These are phyloP conservation scores for Rhinoraja longicauda DNA, from an alignment of 2,797 vertebrate species.

Conservation along the genomic window DNA sequence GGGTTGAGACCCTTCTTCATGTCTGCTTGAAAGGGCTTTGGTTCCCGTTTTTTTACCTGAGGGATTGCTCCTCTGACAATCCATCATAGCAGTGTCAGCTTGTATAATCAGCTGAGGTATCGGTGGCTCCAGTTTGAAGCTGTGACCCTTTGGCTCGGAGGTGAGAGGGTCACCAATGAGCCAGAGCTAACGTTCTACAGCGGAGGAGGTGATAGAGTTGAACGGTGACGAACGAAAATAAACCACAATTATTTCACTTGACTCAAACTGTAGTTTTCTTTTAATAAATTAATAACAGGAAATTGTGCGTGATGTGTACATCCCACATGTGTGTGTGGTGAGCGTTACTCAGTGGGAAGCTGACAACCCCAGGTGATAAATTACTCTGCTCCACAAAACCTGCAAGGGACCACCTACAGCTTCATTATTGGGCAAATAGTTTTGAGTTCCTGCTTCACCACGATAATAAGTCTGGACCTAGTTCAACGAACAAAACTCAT, in stretches of 20 bases:
- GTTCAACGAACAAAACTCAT: not conserved
- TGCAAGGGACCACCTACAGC: conserved; percentile 7
- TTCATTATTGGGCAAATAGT: not conserved
- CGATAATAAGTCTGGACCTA: not conserved
- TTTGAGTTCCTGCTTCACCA: not conserved
- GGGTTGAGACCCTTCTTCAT: not conserved
- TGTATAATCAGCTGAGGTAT: not conserved
- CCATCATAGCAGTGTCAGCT: not conserved
- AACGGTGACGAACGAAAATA: not conserved
- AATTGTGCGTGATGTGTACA: not conserved
- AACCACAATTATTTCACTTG: conserved; percentile 5
- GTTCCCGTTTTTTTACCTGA: not conserved
- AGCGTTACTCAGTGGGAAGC: not conserved
- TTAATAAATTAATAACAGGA: conserved; percentile 29
- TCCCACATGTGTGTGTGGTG: not conserved
- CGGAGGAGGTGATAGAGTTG: conserved; percentile 8
- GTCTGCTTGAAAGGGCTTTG: not conserved
- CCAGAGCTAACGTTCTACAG: not conserved
- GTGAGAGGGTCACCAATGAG: not conserved
- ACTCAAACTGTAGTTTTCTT: conserved; percentile 15
- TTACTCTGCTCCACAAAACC: not conserved
- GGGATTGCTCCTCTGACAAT: not conserved
- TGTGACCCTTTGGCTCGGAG: not conserved
- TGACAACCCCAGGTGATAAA: not conserved
- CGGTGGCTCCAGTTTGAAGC: not conserved